A percentile compares a stretch with the other conserved stretches of the same genome.
These are phyloP conservation scores for Aurelia sp. DNA, from an alignment of 30 jellyfish, hydroid and myxozoan genomes.

Conservation along the genomic window DNA sequence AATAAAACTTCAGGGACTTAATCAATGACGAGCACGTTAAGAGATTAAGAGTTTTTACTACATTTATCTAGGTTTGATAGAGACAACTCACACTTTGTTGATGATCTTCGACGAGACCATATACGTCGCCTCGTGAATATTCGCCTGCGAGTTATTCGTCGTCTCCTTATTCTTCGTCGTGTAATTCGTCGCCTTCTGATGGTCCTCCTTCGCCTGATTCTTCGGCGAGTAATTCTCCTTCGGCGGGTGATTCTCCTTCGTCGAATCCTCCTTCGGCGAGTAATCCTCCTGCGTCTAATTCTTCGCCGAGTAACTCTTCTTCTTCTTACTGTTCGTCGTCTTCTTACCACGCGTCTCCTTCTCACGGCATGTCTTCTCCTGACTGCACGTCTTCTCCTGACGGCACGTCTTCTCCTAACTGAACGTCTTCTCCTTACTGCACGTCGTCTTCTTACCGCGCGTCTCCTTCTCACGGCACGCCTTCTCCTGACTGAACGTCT, in stretches of 20 bases:
- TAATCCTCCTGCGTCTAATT: not conserved
- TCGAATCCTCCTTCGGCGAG: not conserved
- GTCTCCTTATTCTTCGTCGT: constrained; percentile 6
- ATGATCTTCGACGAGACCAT: not conserved
- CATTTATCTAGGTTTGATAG: too few relatives aligned
- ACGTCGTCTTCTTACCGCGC: constrained; percentile 4
- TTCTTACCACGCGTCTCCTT: not conserved
- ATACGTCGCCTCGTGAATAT: constrained; percentile 1
- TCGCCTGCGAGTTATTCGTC: not conserved
- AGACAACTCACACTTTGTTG: too few relatives aligned
- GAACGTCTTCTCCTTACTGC: constrained; percentile 12
- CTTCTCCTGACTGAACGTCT: too few relatives aligned
- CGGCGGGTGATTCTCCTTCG: constrained; percentile 7
- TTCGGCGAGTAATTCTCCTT: not conserved
- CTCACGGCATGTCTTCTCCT: constrained; percentile 2
- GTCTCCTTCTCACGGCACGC: too few relatives aligned
- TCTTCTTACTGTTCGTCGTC: constrained; percentile 23
- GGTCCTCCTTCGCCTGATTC: not conserved
- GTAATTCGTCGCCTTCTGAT: constrained; percentile 1
- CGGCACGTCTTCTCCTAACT: constrained; percentile 15
- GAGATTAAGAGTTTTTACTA: too few relatives aligned
- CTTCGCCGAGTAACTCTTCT: not conserved
- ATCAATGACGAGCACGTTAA: too few relatives aligned
- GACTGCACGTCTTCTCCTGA: not conserved
- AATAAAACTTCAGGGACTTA: too few relatives aligned